phyloP scores from a whole-genome alignment of 1,140 invertebrate genomes.

The Trichonephila clavata region DNA sequence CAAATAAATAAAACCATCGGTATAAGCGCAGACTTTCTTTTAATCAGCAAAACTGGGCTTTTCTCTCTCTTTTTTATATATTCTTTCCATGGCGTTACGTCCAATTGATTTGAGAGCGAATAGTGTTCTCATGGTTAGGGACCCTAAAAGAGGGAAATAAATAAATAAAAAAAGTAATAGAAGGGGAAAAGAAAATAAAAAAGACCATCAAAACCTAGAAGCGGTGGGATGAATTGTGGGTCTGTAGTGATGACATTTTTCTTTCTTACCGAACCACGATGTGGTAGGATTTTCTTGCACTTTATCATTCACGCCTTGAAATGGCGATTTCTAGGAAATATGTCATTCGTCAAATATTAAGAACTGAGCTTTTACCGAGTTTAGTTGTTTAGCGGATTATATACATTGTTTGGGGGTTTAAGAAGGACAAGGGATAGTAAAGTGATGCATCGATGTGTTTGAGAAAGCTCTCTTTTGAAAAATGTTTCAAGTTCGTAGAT shows the following conservation, averaged over 20 bases:
- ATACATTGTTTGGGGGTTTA: neutral
- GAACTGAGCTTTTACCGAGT: neutral
- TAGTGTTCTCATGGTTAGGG: neutral
- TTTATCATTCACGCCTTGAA: conserved; percentile 35
- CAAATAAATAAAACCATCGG: conserved; percentile 5
- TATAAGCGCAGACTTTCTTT: neutral
- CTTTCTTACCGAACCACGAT: neutral
- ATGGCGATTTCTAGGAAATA: neutral
- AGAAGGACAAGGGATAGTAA: neutral
- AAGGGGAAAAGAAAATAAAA: neutral
- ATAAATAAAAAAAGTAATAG: neutral
- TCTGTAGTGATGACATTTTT: neutral
- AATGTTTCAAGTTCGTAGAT: too few species aligned
- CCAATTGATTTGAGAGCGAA: conserved; percentile 15
- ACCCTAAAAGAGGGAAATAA: neutral
- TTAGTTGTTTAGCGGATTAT: conserved; percentile 14
- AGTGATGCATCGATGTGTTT: neutral
- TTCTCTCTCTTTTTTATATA: neutral
- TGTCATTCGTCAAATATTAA: conserved; percentile 25
- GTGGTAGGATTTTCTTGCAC: conserved; percentile 26
- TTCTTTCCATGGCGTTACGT: conserved; percentile 10
- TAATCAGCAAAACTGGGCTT: conserved; percentile 10
- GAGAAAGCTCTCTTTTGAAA: too few species aligned
- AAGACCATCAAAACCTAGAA: neutral
- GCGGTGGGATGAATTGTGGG: conserved; percentile 16